Base-by-base conservation (phyloP, 2,797 vertebrate genomes). In the Hephaestus fuliginosus region DNA sequence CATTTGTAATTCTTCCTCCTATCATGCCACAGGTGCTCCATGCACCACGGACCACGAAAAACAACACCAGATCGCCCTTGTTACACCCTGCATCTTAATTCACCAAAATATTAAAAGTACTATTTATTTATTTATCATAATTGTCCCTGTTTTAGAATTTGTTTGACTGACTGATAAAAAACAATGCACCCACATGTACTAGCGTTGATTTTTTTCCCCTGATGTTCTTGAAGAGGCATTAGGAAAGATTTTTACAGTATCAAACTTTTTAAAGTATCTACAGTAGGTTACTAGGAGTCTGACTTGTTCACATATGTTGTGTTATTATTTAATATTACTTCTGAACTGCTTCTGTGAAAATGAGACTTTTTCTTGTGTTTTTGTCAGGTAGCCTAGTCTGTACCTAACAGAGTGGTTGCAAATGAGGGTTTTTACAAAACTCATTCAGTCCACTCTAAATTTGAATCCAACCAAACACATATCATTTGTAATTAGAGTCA, bases 401-500 rank as follows among this genome's bases (percentile, higher is more conserved):
- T 49, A n/a, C 9, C 18, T 52, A 36, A 28, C 46, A 33, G 33
- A 15, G 48, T 41, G 55, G 52, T 12, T 55, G 30, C 39, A 22
- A 52, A 74, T 68, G 18, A 68, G 30, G 5, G 6, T 22, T 65
- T 60, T 25, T 48, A 55, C 39, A 53, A 56, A 80, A 41, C 44
- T 49, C 66, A 58, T 66, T 82, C 14, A 68, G 7, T 43, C 63
- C 55, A 62, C 56, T 73, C 67, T 48, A 57, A 70, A 44, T 75
- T 74, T 41, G 39, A 81, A 80, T 68, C 44, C 72, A 74, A 76
- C 28, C 72, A 72, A 61, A 80, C 70, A 87, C 28, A n/a, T 30
- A 51, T 41, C 48, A 33, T 63, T 81, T 78, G 67, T 83, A 75
- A 83, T 85, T 87, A 73, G 44, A 76, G 8, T 74, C 58, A 85